Evolutionary conservation across 2,888 invertebrate genomes (phyloP).

Genomic region (Trileptium ribeirensis): DNA sequence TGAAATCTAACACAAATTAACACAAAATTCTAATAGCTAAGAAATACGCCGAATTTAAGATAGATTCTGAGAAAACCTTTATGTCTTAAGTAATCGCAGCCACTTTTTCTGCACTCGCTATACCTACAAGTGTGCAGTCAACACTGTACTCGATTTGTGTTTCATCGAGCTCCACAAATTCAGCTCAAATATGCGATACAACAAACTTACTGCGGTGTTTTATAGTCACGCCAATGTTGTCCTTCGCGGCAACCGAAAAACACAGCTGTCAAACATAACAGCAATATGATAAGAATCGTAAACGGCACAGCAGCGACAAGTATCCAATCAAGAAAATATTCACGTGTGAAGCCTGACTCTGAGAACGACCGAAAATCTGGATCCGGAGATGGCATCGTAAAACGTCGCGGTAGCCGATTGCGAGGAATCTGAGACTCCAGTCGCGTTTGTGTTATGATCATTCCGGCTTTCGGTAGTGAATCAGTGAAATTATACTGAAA

Average conservation of each 20-base stretch:
- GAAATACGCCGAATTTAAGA: too few relatives aligned
- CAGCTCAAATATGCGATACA: background rate
- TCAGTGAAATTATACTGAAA: background rate
- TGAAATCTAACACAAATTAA: too few relatives aligned
- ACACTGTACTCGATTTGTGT: too few relatives aligned
- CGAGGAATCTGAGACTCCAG: background rate
- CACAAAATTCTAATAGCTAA: too few relatives aligned
- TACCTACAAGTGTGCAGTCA: too few relatives aligned
- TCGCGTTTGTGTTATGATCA: background rate
- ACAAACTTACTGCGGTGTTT: conserved; percentile 45
- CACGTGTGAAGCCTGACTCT: background rate
- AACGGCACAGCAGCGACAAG: conserved; percentile 20
- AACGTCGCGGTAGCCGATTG: background rate
- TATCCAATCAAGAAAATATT: conserved; percentile 26
- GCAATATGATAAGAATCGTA: conserved; percentile 42
- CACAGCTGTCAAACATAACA: conserved; percentile 44
- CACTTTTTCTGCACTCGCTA: too few relatives aligned
- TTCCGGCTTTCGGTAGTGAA: background rate
- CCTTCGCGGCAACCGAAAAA: conserved; percentile 50
- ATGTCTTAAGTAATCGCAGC: too few relatives aligned
- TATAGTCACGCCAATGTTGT: conserved; percentile 50
- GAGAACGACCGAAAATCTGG: background rate
- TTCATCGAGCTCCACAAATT: too few relatives aligned
- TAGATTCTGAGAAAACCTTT: too few relatives aligned
- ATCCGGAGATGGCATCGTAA: background rate